Conservation (phyloP, 2,888 invertebrate species). For the Drosophila buzzatii region DNA sequence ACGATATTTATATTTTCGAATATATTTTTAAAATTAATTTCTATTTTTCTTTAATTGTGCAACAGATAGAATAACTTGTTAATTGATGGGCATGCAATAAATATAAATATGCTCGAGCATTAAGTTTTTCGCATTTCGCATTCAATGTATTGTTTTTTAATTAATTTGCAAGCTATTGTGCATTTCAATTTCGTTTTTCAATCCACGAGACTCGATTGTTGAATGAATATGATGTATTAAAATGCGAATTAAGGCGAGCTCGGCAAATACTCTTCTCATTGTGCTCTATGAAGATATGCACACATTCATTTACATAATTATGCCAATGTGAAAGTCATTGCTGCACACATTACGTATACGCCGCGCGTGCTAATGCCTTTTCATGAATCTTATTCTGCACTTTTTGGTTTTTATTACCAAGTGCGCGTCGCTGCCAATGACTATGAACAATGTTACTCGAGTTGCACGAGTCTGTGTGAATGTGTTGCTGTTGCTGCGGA, state of each 20-base stretch:
- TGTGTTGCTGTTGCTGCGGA: conserved; percentile 1
- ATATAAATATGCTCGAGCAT: not conserved
- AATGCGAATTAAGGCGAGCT: not conserved
- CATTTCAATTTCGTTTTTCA: not conserved
- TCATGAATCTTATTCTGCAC: conserved; percentile 45
- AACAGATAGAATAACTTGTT: not conserved
- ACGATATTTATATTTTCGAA: not conserved
- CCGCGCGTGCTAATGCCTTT: conserved; percentile 48
- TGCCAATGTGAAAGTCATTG: conserved; percentile 25
- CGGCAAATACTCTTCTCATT: not conserved
- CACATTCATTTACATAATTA: not conserved
- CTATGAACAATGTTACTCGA: conserved; percentile 51
- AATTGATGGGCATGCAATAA: not conserved
- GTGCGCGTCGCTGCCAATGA: conserved; percentile 41
- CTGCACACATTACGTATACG: conserved; percentile 48
- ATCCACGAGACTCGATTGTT: not conserved
- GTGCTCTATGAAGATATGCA: not conserved
- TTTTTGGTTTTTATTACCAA: conserved; percentile 40
- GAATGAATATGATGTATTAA: not conserved
- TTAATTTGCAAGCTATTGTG: not conserved
- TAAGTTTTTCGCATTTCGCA: not conserved
- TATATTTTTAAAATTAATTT: not conserved
- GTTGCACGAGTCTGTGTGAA: conserved; percentile 1
- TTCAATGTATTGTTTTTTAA: not conserved
- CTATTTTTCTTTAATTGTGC: not conserved